Conservation (phyloP, 2,888 invertebrate species). For the Dicroscelio sp. region DNA sequence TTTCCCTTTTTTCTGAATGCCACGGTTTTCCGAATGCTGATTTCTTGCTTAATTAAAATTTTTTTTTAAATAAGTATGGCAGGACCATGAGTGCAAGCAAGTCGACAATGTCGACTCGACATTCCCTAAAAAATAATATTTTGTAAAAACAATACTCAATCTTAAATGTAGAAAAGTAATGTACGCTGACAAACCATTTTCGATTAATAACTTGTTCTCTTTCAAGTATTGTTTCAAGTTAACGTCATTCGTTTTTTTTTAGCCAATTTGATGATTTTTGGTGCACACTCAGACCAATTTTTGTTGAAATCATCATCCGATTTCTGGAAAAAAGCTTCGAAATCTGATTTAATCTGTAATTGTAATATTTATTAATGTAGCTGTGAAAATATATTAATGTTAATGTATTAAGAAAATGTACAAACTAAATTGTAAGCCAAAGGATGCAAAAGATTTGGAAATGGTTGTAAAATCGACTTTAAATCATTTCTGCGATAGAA, state of each 20-base stretch:
- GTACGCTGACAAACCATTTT: constrained; percentile 1
- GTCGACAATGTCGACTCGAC: not conserved
- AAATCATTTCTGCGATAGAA: constrained; percentile 48
- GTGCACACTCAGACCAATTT: not conserved
- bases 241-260: constrained; percentile 9
- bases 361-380: not conserved
- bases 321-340: constrained; percentile 27
- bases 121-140: constrained; percentile 15
- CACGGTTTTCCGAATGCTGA: constrained; percentile 26
- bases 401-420: not conserved
- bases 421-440: constrained; percentile 61
- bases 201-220: constrained; percentile 15
- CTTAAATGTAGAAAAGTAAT: constrained; percentile 1
- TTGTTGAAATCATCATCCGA: constrained; percentile 6
- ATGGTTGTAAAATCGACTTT: constrained; percentile 29
- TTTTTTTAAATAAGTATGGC: constrained; percentile 49
- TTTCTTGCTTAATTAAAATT: constrained; percentile 15
- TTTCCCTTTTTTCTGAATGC: constrained; percentile 26
- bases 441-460: constrained; percentile 58
- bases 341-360: constrained; percentile 52
- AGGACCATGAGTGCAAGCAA: constrained; percentile 34
- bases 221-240: constrained; percentile 9
- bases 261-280: constrained; percentile 33
- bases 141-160: not conserved
- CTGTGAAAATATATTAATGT: not conserved